Evolutionary conservation across 2,797 vertebrate genomes (phyloP).

Genomic region (Channallabes apus): DNA sequence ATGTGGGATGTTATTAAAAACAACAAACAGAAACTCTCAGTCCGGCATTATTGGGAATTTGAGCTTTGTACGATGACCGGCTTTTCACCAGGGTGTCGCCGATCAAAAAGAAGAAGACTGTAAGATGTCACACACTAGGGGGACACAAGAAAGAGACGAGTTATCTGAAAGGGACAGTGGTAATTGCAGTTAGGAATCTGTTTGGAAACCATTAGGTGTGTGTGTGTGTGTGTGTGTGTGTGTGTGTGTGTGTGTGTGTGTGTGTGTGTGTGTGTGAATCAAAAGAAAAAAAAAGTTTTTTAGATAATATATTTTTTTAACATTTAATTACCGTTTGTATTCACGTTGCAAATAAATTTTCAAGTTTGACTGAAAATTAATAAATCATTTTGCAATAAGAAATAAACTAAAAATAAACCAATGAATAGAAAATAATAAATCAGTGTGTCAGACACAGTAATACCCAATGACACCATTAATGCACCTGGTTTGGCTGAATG

Average conservation of each 20-base stretch:
- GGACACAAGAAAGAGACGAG: not conserved
- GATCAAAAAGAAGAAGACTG: constrained; percentile 27
- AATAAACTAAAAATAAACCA: not conserved
- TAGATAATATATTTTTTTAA: too few relatives aligned
- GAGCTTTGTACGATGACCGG: constrained; percentile 12
- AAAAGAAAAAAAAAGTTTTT: not conserved
- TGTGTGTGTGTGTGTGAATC: not conserved
- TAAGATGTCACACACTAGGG: not conserved
- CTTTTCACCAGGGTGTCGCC: constrained; percentile 24
- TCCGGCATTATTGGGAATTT: constrained; percentile 23
- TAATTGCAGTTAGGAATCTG: not conserved
- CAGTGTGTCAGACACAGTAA: not conserved
- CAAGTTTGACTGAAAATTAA: not conserved
- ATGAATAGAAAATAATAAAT: not conserved
- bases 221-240: not conserved
- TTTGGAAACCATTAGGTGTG: not conserved
- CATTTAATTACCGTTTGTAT: not conserved
- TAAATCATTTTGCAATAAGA: not conserved
- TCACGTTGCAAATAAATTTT: not conserved
- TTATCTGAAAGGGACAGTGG: not conserved
- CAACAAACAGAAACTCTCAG: constrained; percentile 43
- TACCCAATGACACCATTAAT: not conserved
- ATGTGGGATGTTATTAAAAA: constrained; percentile 38
- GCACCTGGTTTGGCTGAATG: too few relatives aligned
- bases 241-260: not conserved